These are phyloP conservation scores for Aleiodes alternator DNA, from an alignment of 2,888 invertebrate genomes.

Conservation along the genomic window DNA sequence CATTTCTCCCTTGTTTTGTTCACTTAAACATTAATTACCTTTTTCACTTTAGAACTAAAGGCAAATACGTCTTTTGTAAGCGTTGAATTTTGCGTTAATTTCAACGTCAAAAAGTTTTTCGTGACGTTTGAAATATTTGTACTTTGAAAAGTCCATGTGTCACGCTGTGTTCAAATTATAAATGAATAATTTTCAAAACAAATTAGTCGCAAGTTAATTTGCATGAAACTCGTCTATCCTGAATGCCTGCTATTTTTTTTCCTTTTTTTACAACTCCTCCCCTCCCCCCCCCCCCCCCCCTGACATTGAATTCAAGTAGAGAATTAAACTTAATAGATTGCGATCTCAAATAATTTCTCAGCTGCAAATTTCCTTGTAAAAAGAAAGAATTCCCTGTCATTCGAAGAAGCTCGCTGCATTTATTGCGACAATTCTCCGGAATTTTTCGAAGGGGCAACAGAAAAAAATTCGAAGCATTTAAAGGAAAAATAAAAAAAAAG, in stretches of 20 bases:
- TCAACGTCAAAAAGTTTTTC: slow-evolving; percentile 16
- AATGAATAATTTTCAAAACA: slow-evolving; percentile 13
- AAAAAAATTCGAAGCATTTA: background rate
- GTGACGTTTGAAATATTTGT: slow-evolving; percentile 21
- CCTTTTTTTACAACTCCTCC: no score
- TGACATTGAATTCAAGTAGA: no score
- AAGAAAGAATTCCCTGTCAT: no score
- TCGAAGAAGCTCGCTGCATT: no score
- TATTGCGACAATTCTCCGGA: background rate
- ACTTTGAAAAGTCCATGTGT: slow-evolving; percentile 3
- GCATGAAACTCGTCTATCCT: background rate
- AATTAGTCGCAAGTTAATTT: slow-evolving; percentile 20
- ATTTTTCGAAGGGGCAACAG: background rate
- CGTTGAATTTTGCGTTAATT: background rate
- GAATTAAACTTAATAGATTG: no score
- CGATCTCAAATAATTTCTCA: no score
- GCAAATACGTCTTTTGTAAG: slow-evolving; percentile 28
- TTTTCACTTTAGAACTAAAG: slow-evolving; percentile 10
- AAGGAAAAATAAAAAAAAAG: background rate
- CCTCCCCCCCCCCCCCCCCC: no score
- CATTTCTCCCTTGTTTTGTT: slow-evolving; percentile 12
- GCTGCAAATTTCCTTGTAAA: no score
- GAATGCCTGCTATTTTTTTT: no score
- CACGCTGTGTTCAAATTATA: slow-evolving; percentile 11
- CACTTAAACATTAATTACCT: slow-evolving; percentile 32